Percentiles rank a stretch among this genome's conserved stretches.
Evolutionary conservation across 2,797 vertebrate genomes (phyloP).

Genomic region (Cephalopachus bancanus): DNA sequence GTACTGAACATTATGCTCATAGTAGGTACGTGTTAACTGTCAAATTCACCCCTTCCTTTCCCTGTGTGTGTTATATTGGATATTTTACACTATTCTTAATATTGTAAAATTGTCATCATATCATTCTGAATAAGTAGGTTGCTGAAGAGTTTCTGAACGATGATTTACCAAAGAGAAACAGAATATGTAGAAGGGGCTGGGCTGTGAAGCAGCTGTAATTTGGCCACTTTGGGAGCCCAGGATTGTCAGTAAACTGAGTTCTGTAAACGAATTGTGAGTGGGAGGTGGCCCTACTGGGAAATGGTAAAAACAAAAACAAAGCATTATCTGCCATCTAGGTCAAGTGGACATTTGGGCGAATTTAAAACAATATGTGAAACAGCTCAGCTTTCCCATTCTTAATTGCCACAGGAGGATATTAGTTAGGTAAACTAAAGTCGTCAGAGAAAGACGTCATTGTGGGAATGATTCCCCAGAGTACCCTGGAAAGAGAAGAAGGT

Average conservation of each 20-base stretch:
- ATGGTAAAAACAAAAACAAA: conserved; percentile 34
- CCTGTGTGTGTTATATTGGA: neutral
- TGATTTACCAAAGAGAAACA: neutral
- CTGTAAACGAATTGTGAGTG: neutral
- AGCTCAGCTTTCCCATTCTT: neutral
- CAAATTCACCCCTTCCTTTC: conserved; percentile 1
- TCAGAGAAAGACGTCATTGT: neutral
- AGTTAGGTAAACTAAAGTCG: neutral
- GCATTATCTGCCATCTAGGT: neutral
- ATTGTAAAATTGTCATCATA: conserved; percentile 9
- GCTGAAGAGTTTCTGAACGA: neutral
- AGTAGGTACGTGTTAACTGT: conserved; percentile 13
- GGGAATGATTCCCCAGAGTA: neutral
- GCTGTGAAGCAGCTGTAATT: neutral
- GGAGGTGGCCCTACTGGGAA: neutral
- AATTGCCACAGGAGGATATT: neutral
- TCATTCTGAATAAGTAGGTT: conserved; percentile 22
- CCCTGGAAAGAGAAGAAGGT: neutral
- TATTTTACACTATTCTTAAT: conserved; percentile 63
- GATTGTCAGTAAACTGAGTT: neutral
- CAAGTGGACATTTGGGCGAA: conserved; percentile 15
- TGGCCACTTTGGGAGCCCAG: neutral
- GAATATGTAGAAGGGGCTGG: neutral
- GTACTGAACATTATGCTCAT: neutral
- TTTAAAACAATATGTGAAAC: conserved; percentile 45